phyloP scores from a whole-genome alignment of 1,140 invertebrate species.

The Gryllus bimaculatus region DNA sequence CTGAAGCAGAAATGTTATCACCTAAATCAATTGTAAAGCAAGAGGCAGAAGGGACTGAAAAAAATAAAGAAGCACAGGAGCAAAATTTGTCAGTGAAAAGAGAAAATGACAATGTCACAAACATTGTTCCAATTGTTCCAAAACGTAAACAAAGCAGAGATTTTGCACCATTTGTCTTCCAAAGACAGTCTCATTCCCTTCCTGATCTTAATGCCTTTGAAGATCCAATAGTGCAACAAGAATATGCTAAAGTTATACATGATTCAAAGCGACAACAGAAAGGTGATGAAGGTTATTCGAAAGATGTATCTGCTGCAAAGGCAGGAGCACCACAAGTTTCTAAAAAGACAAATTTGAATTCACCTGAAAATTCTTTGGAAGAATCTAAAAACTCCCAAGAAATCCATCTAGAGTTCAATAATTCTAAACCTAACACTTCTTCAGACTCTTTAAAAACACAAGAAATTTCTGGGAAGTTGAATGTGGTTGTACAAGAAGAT shows the following conservation, averaged over 20 bases:
- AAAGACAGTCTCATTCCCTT: neutral
- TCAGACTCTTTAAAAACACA: neutral
- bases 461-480: neutral
- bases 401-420: no score
- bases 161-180: neutral
- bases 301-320: neutral
- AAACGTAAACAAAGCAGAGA: neutral
- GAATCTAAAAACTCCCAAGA: neutral
- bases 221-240: neutral
- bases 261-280: neutral
- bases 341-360: neutral
- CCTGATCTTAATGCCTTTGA: neutral
- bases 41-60: neutral
- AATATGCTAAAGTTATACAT: neutral
- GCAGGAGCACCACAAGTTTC: neutral
- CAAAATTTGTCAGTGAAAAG: neutral
- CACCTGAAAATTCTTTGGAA: neutral
- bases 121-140: neutral
- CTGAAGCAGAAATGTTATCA: conserved; percentile 33
- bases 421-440: neutral
- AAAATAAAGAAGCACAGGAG: neutral
- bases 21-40: neutral
- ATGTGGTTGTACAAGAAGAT: neutral
- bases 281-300: neutral
- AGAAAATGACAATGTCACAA: conserved; percentile 12